Base-by-base conservation (phyloP, 2,888 invertebrate genomes). In the Gandaritis pyraliata region DNA sequence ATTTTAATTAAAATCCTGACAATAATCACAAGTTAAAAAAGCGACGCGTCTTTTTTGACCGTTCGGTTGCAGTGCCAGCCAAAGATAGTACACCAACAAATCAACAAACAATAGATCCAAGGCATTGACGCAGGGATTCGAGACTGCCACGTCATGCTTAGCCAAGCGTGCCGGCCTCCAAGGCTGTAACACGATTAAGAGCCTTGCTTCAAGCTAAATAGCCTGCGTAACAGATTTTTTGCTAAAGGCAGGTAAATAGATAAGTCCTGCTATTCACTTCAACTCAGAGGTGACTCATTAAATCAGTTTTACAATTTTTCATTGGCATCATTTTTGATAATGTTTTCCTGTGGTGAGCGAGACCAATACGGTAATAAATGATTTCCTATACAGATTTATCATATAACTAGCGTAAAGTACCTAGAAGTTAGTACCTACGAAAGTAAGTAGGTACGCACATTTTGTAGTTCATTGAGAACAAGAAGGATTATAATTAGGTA, bases 151-250 rank as follows among this genome's bases (percentile, higher is more conserved):
- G 89, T 87, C 87, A 88, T 75, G 90, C 88, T 87, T 81, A 75
- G 67, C 84, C 73, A 72, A 90, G 88, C 91, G 81, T 87, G 81
- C 82, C 78, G 80, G 80, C 85, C 83, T 85, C 85, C 89, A 90
- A 90, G 90, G 91, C 83, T 87, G 81, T 80, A 85, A 82, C 83
- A 79, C 86, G 80, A 83, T 86, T 88, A 85, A 82, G 73, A 80
- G 72, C 70, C 76, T 72, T 69, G 76, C 78, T 76, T 78, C 80
- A 73, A 78, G 76, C 78, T 77, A 79, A 80, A 80, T 75, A 77
- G 77, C 72, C 82, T 75, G 73, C 73, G 76, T 80, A 80, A 81
- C 72, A 65, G 69, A 74, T 82, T 83, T 81, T 84, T 77, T 62
- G n/a, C 70, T 54, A 48, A 47, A 65, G 58, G 56, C 47, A 39